Percentiles rank a stretch among this genome's conserved stretches.
These are phyloP conservation scores for Netelia inedita DNA, from an alignment of 2,888 invertebrate genomes.

Conservation along the genomic window DNA sequence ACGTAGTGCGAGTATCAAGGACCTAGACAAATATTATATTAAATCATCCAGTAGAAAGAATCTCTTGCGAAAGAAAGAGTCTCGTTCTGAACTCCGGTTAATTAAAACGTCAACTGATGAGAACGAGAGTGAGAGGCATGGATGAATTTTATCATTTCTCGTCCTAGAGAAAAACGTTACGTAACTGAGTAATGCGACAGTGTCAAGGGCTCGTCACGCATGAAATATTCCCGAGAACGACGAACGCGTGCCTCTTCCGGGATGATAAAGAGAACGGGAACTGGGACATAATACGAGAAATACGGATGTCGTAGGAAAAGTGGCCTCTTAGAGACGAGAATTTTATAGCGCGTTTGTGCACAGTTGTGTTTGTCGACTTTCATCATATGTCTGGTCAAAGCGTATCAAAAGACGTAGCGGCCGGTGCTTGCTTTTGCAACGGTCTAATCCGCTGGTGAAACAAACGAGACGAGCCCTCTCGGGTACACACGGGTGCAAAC, in stretches of 20 bases:
- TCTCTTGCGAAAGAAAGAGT: not conserved
- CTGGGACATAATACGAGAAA: conserved; percentile 21
- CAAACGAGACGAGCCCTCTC: conserved; percentile 21
- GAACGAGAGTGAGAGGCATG: not conserved
- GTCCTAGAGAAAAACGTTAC: conserved; percentile 16
- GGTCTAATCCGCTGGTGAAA: conserved; percentile 55
- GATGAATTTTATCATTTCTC: not conserved
- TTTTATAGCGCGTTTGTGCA: conserved; percentile 3
- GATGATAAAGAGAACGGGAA: conserved; percentile 21
- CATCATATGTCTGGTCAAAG: conserved; percentile 54
- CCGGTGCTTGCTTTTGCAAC: conserved; percentile 29
- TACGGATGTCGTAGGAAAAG: conserved; percentile 43
- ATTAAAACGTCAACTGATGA: conserved; percentile 31
- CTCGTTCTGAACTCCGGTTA: conserved; percentile 14
- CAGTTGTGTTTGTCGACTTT: conserved; percentile 50
- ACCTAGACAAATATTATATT: not conserved
- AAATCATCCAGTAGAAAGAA: conserved; percentile 12
- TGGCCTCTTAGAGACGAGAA: not conserved
- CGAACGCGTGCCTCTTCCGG: not conserved
- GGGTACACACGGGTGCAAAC: not conserved
- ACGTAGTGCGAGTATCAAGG: not conserved
- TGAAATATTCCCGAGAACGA: conserved; percentile 42
- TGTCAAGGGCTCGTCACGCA: conserved; percentile 37
- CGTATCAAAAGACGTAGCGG: conserved; percentile 57
- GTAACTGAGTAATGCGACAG: not conserved